Evolutionary conservation across 2,888 invertebrate species (phyloP).

Genomic region (Axea sp.): DNA sequence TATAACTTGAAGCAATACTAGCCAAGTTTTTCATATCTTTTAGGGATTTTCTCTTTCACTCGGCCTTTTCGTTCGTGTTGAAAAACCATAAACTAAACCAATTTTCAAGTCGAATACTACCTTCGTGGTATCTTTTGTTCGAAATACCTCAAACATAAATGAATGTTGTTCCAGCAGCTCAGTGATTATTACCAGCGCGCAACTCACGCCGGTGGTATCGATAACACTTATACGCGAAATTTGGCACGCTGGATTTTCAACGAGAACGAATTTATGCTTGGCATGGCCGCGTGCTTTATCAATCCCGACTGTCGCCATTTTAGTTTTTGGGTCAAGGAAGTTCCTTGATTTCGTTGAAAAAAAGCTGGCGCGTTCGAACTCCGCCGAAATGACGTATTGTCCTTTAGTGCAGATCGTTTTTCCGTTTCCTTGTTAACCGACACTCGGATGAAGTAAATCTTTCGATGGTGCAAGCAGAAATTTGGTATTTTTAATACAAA

Average conservation of each 20-base stretch:
- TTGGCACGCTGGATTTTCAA: conserved; percentile 33
- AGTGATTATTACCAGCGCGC: conserved; percentile 25
- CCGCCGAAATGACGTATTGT: neutral
- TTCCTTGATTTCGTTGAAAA: conserved; percentile 12
- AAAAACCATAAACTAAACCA: conserved; percentile 29
- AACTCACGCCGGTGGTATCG: too few relatives aligned
- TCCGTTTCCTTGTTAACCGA: too few relatives aligned
- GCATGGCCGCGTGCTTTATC: conserved; percentile 19
- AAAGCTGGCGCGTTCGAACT: neutral
- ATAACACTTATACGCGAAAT: conserved; percentile 9
- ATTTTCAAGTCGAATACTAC: conserved; percentile 4
- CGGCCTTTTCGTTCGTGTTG: neutral
- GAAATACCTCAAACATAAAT: conserved; percentile 13
- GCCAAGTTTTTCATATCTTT: conserved; percentile 6
- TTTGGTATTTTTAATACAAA: too few relatives aligned
- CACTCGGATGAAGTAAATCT: too few relatives aligned
- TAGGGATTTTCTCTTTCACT: neutral
- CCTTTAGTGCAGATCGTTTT: neutral
- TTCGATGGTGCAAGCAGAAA: too few relatives aligned
- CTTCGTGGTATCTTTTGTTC: conserved; percentile 1
- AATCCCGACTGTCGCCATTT: conserved; percentile 31
- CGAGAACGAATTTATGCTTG: conserved; percentile 17
- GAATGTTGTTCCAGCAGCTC: conserved; percentile 4
- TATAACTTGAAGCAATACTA: too few relatives aligned
- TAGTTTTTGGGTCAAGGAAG: conserved; percentile 41